Percentiles rank a stretch among this genome's conserved stretches.
phyloP scores from a whole-genome alignment of 1,140 invertebrate species.

The Antheraea mylitta region DNA sequence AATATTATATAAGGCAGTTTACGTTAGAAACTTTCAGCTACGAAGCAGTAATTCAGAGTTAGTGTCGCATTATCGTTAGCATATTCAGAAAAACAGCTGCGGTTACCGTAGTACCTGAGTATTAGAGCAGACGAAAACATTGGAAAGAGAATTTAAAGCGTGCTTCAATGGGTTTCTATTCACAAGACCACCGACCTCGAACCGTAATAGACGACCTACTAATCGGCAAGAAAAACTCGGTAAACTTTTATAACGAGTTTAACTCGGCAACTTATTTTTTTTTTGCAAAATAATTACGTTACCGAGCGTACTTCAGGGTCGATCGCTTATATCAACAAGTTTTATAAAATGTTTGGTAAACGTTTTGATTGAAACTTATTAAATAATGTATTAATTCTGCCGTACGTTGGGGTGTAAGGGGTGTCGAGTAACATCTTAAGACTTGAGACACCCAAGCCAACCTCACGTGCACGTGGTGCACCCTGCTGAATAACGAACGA shows the following conservation, averaged over 20 bases:
- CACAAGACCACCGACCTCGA: slow-evolving; percentile 11
- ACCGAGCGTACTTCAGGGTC: neutral
- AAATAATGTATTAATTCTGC: neutral
- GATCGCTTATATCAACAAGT: neutral
- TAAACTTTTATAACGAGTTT: slow-evolving; percentile 2
- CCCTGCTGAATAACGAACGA: no score
- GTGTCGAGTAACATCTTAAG: no score
- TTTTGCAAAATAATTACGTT: neutral
- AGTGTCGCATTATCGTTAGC: slow-evolving; percentile 41
- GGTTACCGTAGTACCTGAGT: slow-evolving; percentile 10
- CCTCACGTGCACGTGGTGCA: no score
- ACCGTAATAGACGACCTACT: neutral
- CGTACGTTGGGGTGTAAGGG: no score
- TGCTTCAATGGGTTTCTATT: slow-evolving; percentile 27
- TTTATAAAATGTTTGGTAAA: neutral
- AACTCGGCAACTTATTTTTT: neutral
- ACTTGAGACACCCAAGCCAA: no score
- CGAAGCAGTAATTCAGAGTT: slow-evolving; percentile 34
- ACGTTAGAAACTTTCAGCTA: slow-evolving; percentile 9
- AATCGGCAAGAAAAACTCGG: neutral
- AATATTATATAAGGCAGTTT: slow-evolving; percentile 14
- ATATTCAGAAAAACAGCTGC: slow-evolving; percentile 37
- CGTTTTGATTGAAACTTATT: neutral
- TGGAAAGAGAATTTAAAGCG: slow-evolving; percentile 32
- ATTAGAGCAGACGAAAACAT: slow-evolving; percentile 20